phyloP scores from a whole-genome alignment of 2,888 invertebrate species.

The Sericinus montela region DNA sequence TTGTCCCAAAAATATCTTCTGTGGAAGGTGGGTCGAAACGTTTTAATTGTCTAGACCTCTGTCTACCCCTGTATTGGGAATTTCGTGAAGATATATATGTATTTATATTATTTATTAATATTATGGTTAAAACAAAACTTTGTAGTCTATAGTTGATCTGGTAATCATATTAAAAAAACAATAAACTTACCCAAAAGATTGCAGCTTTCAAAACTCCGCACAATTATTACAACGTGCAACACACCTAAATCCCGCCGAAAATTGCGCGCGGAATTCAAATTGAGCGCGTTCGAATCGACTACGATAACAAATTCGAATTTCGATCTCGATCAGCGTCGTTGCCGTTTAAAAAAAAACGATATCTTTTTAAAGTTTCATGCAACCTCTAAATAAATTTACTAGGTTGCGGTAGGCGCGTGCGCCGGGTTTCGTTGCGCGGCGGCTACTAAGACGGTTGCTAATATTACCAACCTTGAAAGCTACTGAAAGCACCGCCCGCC shows the following conservation, averaged over 20 bases:
- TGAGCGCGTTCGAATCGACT: constrained; percentile 33
- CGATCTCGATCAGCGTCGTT: constrained; percentile 38
- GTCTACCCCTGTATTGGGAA: too few species aligned
- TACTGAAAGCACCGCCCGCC: constrained; percentile 62
- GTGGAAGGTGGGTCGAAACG: too few species aligned
- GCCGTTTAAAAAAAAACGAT: background rate
- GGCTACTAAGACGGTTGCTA: constrained; percentile 45
- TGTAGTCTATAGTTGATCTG: too few species aligned
- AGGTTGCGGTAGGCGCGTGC: constrained; percentile 67
- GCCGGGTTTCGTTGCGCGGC: constrained; percentile 48
- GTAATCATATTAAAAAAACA: too few species aligned
- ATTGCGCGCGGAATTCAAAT: constrained; percentile 44
- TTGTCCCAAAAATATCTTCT: too few species aligned
- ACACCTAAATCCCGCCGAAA: constrained; percentile 45
- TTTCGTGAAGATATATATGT: too few species aligned
- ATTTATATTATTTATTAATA: too few species aligned
- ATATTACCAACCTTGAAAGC: constrained; percentile 61
- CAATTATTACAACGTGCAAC: constrained; percentile 32
- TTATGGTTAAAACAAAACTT: too few species aligned
- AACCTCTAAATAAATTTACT: constrained; percentile 61
- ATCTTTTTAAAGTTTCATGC: constrained; percentile 31
- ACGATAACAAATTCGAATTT: constrained; percentile 37
- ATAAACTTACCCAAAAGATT: constrained; percentile 17
- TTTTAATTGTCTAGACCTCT: too few species aligned
- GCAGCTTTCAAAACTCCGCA: constrained; percentile 7